These are phyloP conservation scores for Manis crassicaudata DNA, from an alignment of 2,797 vertebrate species.

Conservation along the genomic window DNA sequence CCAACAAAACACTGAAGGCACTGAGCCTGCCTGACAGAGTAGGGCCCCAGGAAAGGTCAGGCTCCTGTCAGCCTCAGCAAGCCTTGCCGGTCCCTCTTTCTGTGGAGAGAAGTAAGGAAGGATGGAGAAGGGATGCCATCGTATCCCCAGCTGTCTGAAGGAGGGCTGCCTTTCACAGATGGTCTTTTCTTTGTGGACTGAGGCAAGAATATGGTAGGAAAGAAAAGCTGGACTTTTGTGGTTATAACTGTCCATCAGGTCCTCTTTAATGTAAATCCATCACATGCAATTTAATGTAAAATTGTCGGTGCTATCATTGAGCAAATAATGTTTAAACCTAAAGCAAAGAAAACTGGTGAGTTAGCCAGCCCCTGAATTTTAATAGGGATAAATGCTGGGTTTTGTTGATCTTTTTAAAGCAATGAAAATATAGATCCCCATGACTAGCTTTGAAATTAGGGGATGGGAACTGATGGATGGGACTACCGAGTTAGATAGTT, in stretches of 20 bases:
- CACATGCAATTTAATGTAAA: neutral
- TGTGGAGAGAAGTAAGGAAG: neutral
- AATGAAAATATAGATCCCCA: neutral
- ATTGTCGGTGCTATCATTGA: neutral
- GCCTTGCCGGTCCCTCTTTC: neutral
- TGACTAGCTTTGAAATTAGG: constrained; percentile 3
- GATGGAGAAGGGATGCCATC: neutral
- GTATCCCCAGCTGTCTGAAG: neutral
- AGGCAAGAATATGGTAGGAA: neutral
- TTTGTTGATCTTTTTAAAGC: constrained; percentile 19
- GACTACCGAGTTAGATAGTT: neutral
- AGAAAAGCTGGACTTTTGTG: neutral
- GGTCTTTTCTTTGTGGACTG: neutral
- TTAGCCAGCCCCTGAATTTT: neutral
- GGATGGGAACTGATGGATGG: neutral
- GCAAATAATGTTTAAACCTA: constrained; percentile 10
- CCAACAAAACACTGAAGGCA: neutral
- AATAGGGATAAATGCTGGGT: constrained; percentile 14
- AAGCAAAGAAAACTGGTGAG: neutral
- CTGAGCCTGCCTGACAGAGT: neutral
- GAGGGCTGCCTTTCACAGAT: neutral
- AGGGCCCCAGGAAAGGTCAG: neutral
- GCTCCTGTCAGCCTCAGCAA: neutral
- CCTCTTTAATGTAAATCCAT: neutral
- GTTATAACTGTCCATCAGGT: neutral